phyloP scores from a whole-genome alignment of 2,888 invertebrate species.

The Camptogramma bilineatum region DNA sequence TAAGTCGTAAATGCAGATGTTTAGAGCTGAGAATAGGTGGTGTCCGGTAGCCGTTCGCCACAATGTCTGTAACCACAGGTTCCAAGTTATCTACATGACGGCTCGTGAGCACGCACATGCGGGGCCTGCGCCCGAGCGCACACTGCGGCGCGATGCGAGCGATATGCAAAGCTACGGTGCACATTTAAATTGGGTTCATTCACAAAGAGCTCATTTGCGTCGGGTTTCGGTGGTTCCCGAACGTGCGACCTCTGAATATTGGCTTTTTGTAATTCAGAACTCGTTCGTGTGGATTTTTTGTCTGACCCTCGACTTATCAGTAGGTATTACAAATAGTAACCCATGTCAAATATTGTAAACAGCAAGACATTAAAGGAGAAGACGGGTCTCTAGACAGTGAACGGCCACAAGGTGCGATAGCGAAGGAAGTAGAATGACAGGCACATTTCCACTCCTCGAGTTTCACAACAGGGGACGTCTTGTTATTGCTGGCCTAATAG shows the following conservation, averaged over 20 bases:
- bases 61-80: conserved; percentile 31
- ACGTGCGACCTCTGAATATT: conserved; percentile 8
- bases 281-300: conserved; percentile 2
- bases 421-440: conserved; percentile 17
- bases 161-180: conserved; percentile 25
- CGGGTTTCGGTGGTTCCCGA: conserved; percentile 1
- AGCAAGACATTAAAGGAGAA: neutral
- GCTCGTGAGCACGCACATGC: conserved; percentile 37
- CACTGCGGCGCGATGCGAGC: conserved; percentile 20
- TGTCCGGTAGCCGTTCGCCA: conserved; percentile 8
- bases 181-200: conserved; percentile 15
- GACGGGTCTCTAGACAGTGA: neutral
- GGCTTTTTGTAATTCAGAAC: conserved; percentile 5
- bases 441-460: conserved; percentile 22
- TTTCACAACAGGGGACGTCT: conserved; percentile 13
- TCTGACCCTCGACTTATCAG: neutral
- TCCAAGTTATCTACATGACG: conserved; percentile 24
- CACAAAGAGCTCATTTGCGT: conserved; percentile 16
- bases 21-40: conserved; percentile 21
- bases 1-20: neutral
- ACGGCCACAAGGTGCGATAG: neutral
- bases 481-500: conserved; percentile 22
- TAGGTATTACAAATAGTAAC: neutral
- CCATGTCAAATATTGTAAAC: neutral
- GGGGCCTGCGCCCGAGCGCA: conserved; percentile 28